Evolutionary conservation across 1,140 invertebrate genomes (phyloP).

Genomic region (Sinella curviseta): DNA sequence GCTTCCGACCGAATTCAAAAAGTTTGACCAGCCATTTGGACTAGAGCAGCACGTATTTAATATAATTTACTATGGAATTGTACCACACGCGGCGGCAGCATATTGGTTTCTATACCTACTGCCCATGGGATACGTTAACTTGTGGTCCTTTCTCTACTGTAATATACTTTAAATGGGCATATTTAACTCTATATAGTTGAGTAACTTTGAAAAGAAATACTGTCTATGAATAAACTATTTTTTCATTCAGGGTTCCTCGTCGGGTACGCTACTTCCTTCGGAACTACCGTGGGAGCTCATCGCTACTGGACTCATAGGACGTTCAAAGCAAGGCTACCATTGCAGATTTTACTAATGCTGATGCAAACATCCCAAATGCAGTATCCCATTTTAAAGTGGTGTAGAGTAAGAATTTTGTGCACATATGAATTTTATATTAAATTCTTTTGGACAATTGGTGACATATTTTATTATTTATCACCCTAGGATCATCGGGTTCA

Average conservation of each 20-base stretch:
- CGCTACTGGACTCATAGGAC: constrained; percentile 85
- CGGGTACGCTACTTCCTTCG: constrained; percentile 61
- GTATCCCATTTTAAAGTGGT: constrained; percentile 1
- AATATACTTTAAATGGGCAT: too few relatives aligned
- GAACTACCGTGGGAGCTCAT: constrained; percentile 83
- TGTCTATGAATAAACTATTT: too few relatives aligned
- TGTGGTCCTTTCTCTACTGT: too few relatives aligned
- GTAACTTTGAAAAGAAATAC: too few relatives aligned
- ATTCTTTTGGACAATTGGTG: too few relatives aligned
- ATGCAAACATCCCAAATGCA: constrained; percentile 63
- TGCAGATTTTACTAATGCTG: constrained; percentile 74
- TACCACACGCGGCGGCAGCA: neutral
- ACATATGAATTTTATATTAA: neutral
- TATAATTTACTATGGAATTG: neutral
- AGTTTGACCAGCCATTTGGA: neutral
- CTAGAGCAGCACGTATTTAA: constrained; percentile 1
- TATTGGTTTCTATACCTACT: neutral
- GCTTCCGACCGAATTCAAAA: neutral
- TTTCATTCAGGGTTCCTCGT: neutral
- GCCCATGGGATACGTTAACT: too few relatives aligned
- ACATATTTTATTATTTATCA: too few relatives aligned
- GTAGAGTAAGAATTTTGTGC: neutral
- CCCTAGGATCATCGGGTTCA: too few relatives aligned
- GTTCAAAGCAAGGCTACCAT: constrained; percentile 70
- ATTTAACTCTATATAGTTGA: too few relatives aligned